Percentiles rank a stretch among this genome's conserved stretches.
phyloP scores from a whole-genome alignment of 2,797 vertebrate genomes.

The Scleropages formosus region DNA sequence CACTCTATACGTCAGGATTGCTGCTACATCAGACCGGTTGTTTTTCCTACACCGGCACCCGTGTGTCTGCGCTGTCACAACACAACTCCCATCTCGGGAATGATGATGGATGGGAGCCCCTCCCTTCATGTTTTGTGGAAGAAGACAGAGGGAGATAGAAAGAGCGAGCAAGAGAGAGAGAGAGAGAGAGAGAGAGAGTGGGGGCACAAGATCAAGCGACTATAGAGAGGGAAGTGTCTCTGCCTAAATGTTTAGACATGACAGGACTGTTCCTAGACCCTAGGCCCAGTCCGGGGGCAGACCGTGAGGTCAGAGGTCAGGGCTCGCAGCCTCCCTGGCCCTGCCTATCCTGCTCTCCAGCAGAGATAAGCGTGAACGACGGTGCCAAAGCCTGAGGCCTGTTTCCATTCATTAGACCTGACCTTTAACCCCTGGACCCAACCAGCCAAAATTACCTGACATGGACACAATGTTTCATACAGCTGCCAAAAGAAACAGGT shows the following conservation, averaged over 20 bases:
- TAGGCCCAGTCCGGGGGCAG: conserved; percentile 1
- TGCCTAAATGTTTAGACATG: neutral
- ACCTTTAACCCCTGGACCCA: conserved; percentile 62
- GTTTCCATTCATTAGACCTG: conserved; percentile 63
- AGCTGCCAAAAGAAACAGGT: neutral
- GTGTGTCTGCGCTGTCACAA: conserved; percentile 71
- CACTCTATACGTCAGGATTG: conserved; percentile 56
- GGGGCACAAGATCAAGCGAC: too few relatives aligned
- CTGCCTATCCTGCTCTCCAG: neutral
- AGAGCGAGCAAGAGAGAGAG: conserved; percentile 1
- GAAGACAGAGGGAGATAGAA: conserved; percentile 22
- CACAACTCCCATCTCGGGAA: conserved; percentile 66
- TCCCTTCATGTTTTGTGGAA: conserved; percentile 34
- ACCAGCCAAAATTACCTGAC: conserved; percentile 48
- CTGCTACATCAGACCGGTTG: conserved; percentile 62
- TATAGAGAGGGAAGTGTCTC: neutral
- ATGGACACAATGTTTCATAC: neutral
- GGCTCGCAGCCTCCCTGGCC: neutral
- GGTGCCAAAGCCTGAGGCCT: conserved; percentile 22
- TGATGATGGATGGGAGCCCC: conserved; percentile 72
- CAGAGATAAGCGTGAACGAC: neutral
- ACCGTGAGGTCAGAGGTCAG: conserved; percentile 9
- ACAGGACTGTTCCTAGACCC: neutral
- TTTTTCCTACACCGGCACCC: conserved; percentile 63
- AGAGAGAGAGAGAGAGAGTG: neutral